Evolutionary conservation across 1,140 invertebrate genomes (phyloP), one percentile per base, ranked within the genome.

Genomic region (Saccostrea cuccullata): DNA sequence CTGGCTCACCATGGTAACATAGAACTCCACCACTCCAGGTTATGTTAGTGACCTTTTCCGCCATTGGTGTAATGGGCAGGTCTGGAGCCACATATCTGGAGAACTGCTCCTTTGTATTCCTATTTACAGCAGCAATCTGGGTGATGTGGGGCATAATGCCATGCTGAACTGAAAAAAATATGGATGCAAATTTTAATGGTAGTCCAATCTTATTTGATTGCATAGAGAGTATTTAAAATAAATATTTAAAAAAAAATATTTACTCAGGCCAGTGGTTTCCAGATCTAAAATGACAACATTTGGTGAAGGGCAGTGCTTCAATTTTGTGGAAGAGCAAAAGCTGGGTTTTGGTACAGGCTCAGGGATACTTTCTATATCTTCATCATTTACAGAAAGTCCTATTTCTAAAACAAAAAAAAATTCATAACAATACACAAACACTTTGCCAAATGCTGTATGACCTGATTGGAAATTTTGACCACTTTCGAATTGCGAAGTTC

Each of bases 11-110:
- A 73, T 26, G n/a, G 67, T 73, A 73, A 23, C n/a, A 60, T 56
- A 89, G 60, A n/a, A 56, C 64, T n/a, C 36, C 60, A n/a, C 58
- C 47, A 82, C 55, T 56, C 40, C 40, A 83, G 40, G 56, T 77
- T n/a, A 88, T 88, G 15, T 70, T 56, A 2, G 87, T 85, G 30
- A 86, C 58, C 85, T 73, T 40, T 60, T 88, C 58, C 12, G 87
- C 87, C 17, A 26, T 60, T 9, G 20, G 47, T 58, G 60, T 26
- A 30, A 85, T 86, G 5, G 85, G 88, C 26, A 47, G n/a, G 40
- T 83, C 82, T 36, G 85, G 85, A n/a, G 55, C 26, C 13, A 89
- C 85, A 86, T 89, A 89, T n/a, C 85, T 67, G 3, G 56, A 60
- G 85, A 86, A 86, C 56, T 60, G 56, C 11, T 86, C 30, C n/a